Conservation (phyloP, 1,140 invertebrate species). For the Dendrolimus punctatus region DNA sequence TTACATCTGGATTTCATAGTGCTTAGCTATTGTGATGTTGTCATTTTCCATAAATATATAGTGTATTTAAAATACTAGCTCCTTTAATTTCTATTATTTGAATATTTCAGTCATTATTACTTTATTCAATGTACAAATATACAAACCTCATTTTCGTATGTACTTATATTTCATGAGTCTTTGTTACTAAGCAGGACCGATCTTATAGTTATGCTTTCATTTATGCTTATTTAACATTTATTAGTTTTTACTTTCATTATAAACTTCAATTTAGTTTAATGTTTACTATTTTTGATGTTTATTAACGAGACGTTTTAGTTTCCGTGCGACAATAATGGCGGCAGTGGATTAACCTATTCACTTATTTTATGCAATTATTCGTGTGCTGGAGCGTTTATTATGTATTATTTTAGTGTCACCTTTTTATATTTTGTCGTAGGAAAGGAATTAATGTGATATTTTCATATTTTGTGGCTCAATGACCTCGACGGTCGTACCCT, state of each 20-base stretch:
- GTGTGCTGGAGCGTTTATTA: conserved; percentile 19
- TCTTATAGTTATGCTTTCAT: too few species aligned
- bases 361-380: conserved; percentile 42
- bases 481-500: conserved; percentile 60
- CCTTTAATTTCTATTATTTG: conserved; percentile 7
- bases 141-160: conserved; percentile 56
- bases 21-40: conserved; percentile 56
- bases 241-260: conserved; percentile 10
- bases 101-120: conserved; percentile 25
- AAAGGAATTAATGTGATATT: conserved; percentile 54
- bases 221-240: background rate
- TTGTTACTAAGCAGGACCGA: conserved; percentile 47
- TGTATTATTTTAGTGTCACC: conserved; percentile 39
- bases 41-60: conserved; percentile 29
- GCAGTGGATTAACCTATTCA: conserved; percentile 68
- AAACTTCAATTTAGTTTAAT: conserved; percentile 43
- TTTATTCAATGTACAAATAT: conserved; percentile 38
- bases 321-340: conserved; percentile 69
- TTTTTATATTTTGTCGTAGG: conserved; percentile 59
- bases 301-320: conserved; percentile 57
- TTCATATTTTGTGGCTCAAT: conserved; percentile 59
- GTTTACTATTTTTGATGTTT: conserved; percentile 70
- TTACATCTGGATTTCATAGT: conserved; percentile 69
- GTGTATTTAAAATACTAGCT: conserved; percentile 9
- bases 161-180: conserved; percentile 50